These are phyloP conservation scores for Microcebus ravelobensis DNA, from an alignment of 2,113 vertebrate species.

Conservation along the genomic window DNA sequence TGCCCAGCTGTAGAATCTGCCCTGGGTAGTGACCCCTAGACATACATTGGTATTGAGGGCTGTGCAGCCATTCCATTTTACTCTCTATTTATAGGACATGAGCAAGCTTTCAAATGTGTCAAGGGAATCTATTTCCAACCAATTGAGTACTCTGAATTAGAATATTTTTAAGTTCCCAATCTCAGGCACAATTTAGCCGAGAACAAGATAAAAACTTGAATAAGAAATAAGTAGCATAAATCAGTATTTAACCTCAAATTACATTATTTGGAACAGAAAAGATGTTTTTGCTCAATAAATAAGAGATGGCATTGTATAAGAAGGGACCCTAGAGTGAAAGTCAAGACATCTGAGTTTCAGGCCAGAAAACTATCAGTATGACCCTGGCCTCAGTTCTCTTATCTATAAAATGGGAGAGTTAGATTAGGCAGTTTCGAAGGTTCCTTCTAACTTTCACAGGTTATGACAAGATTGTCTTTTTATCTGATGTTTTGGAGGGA, in stretches of 20 bases:
- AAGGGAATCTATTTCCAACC: slow-evolving; percentile 32
- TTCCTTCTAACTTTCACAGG: slow-evolving; percentile 7
- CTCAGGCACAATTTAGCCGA: slow-evolving; percentile 63
- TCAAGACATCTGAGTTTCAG: neutral
- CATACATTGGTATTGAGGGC: slow-evolving; percentile 4
- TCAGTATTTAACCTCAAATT: slow-evolving; percentile 65
- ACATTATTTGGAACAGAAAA: slow-evolving; percentile 50
- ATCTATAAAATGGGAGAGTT: neutral
- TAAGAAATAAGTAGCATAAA: slow-evolving; percentile 52
- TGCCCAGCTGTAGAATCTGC: slow-evolving; percentile 22
- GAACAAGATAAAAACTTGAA: slow-evolving; percentile 53
- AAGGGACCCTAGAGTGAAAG: neutral
- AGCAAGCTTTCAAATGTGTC: slow-evolving; percentile 17
- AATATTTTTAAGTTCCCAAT: slow-evolving; percentile 44
- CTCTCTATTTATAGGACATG: slow-evolving; percentile 44
- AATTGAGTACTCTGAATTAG: slow-evolving; percentile 50
- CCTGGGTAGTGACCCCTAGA: neutral
- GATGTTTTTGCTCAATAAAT: neutral
- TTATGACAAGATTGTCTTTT: slow-evolving; percentile 10
- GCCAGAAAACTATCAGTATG: neutral
- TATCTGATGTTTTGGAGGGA: slow-evolving; percentile 34
- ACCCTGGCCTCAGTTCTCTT: neutral
- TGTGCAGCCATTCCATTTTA: slow-evolving; percentile 73
- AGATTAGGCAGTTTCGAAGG: neutral
- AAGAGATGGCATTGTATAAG: neutral